phyloP scores from a whole-genome alignment of 2,888 invertebrate genomes.

The Harpalus rufipes region DNA sequence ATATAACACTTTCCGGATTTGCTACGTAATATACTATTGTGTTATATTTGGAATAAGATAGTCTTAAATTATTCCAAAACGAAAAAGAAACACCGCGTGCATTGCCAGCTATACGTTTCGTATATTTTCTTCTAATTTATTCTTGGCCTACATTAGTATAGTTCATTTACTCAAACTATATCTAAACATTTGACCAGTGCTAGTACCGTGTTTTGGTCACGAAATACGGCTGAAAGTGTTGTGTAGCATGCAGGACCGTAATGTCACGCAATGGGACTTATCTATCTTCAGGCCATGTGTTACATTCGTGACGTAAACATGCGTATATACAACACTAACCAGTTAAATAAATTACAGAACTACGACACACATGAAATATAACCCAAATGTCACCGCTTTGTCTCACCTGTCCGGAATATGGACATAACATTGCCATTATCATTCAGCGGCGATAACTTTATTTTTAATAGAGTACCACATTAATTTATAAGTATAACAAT shows the following conservation, averaged over 20 bases:
- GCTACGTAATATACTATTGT: not conserved
- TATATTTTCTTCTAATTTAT: not conserved
- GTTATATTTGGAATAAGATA: not conserved
- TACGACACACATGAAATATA: constrained; percentile 35
- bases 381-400: constrained; percentile 27
- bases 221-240: constrained; percentile 22
- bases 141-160: not conserved
- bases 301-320: constrained; percentile 34
- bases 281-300: constrained; percentile 48
- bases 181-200: not conserved
- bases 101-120: not conserved
- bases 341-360: constrained; percentile 39
- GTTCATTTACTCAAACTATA: not conserved
- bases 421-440: not conserved
- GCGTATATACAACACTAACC: not conserved
- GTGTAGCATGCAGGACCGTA: constrained; percentile 17
- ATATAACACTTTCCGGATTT: too few relatives aligned
- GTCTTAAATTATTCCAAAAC: not conserved
- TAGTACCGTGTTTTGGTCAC: not conserved
- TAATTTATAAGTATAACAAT: too few relatives aligned
- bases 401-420: constrained; percentile 14
- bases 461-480: too few relatives aligned
- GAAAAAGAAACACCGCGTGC: not conserved
- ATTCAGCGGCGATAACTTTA: not conserved
- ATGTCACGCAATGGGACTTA: constrained; percentile 45